Conservation (phyloP, 2,888 invertebrate species). For the Euplexia lucipara region DNA sequence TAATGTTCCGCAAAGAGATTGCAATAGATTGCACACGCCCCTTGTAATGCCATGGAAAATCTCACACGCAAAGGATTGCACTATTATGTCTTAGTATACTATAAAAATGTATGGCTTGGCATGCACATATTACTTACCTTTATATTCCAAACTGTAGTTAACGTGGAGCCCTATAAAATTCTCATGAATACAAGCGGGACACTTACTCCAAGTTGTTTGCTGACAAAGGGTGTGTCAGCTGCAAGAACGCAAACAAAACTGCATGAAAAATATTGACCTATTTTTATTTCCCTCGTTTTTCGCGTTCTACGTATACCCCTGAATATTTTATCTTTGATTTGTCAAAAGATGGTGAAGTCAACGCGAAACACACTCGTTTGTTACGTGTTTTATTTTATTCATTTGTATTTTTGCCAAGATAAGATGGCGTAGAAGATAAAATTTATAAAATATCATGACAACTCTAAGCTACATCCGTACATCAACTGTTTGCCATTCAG, state of each 20-base stretch:
- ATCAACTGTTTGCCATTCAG: not conserved
- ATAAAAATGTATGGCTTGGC: too few species aligned
- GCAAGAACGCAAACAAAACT: conserved; percentile 15
- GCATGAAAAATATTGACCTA: conserved; percentile 10
- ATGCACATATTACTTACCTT: not conserved
- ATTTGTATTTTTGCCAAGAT: conserved; percentile 34
- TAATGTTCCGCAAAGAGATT: not conserved
- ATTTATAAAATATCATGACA: conserved; percentile 33
- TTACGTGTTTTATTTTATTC: conserved; percentile 21
- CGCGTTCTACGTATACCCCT: not conserved
- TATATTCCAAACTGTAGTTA: not conserved
- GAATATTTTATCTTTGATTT: conserved; percentile 7
- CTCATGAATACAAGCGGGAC: not conserved
- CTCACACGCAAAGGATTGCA: not conserved
- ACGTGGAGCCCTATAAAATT: conserved; percentile 14
- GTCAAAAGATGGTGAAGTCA: not conserved
- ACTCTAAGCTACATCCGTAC: conserved; percentile 7
- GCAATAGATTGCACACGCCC: not conserved
- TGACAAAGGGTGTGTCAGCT: conserved; percentile 19
- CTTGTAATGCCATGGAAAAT: not conserved
- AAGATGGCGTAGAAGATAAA: conserved; percentile 22
- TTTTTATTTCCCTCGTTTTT: not conserved
- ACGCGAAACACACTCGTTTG: not conserved
- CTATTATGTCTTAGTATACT: too few species aligned
- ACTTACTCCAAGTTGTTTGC: conserved; percentile 8